Evolutionary conservation across 1,140 invertebrate genomes (phyloP).

Genomic region (Probaryconus sp.): DNA sequence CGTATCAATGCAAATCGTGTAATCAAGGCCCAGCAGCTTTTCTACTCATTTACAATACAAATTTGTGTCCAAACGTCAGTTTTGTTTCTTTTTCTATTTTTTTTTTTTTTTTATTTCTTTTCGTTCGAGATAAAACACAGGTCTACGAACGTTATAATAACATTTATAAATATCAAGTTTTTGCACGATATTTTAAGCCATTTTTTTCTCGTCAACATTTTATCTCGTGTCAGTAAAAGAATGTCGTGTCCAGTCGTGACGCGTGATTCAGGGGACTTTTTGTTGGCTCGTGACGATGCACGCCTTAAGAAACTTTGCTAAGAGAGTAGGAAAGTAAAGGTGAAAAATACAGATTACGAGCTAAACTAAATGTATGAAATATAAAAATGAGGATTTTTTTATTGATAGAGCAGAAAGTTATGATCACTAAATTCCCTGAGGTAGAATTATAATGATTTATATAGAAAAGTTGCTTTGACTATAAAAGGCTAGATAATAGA

Average conservation of each 20-base stretch:
- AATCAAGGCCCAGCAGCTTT: conserved; percentile 61
- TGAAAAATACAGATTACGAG: conserved; percentile 25
- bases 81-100: conserved; percentile 15
- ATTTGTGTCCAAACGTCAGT: conserved; percentile 58
- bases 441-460: conserved; percentile 22
- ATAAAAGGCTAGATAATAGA: too few relatives aligned
- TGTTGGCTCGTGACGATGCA: conserved; percentile 73
- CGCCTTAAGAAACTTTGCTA: conserved; percentile 62
- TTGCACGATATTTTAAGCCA: too few relatives aligned
- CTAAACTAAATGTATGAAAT: conserved; percentile 33
- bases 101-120: conserved; percentile 18
- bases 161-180: too few relatives aligned
- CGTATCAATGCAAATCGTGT: conserved; percentile 56
- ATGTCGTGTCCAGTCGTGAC: conserved; percentile 57
- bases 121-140: conserved; percentile 31
- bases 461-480: neutral
- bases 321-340: conserved; percentile 44
- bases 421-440: conserved; percentile 21
- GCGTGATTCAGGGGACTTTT: conserved; percentile 63
- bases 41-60: conserved; percentile 60
- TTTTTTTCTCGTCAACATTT: conserved; percentile 21
- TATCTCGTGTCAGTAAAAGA: conserved; percentile 14
- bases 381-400: conserved; percentile 21
- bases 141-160: neutral
- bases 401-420: conserved; percentile 48